Percentiles rank a stretch among this genome's conserved stretches.
These are phyloP conservation scores for Hexactinellida sp. DNA, from an alignment of 37 sponge, comb jelly and placozoan genomes.

Conservation along the genomic window DNA sequence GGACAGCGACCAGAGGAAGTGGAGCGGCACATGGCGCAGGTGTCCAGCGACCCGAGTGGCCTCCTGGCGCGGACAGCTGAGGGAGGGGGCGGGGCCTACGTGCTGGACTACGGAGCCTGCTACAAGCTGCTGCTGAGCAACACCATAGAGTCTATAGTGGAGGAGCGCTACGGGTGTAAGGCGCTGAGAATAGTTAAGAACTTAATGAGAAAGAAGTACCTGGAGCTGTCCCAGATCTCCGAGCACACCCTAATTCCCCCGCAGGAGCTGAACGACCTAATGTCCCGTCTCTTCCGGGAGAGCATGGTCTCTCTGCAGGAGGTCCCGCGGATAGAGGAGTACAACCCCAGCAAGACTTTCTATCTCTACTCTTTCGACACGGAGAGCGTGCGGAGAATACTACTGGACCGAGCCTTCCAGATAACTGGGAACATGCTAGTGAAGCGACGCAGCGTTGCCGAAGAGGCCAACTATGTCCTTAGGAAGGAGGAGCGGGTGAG, in stretches of 20 bases:
- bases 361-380: constrained; percentile 7
- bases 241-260: not conserved
- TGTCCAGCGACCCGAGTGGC: not conserved
- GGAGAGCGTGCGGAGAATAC: not conserved
- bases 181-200: not conserved
- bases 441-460: not conserved
- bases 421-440: not conserved
- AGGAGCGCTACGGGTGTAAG: not conserved
- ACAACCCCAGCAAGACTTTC: not conserved
- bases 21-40: not conserved
- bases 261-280: not conserved
- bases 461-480: not conserved
- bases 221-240: not conserved
- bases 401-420: not conserved
- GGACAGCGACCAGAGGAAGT: not conserved
- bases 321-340: not conserved
- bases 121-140: not conserved
- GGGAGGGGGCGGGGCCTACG: not conserved
- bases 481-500: not conserved
- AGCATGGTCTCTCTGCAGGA: not conserved
- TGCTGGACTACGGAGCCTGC: not conserved
- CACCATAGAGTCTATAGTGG: not conserved
- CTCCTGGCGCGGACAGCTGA: not conserved
- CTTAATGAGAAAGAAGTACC: not conserved
- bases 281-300: not conserved